Evolutionary conservation across 2,888 invertebrate species (phyloP).

Genomic region (Argynnis bischoffii): DNA sequence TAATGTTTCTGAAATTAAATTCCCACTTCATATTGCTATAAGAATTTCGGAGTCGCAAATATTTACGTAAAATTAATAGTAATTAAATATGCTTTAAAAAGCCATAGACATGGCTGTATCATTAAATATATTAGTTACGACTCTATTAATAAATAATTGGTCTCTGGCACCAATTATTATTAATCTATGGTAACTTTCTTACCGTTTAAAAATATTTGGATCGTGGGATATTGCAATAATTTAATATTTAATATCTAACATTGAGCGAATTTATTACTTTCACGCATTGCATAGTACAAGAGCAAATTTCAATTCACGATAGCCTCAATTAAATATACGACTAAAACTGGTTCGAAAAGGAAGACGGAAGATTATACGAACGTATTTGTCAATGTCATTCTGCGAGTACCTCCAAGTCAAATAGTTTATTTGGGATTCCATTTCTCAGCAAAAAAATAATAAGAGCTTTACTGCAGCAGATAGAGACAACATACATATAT

Average conservation of each 20-base stretch:
- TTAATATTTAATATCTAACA: conserved; percentile 7
- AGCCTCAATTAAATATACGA: conserved; percentile 28
- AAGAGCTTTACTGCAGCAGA: too few relatives aligned
- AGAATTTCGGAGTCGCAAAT: too few relatives aligned
- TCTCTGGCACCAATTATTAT: neutral
- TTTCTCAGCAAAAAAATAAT: neutral
- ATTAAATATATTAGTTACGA: neutral
- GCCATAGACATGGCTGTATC: too few relatives aligned
- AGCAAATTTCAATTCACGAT: conserved; percentile 16
- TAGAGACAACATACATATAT: too few relatives aligned
- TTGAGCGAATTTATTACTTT: conserved; percentile 2
- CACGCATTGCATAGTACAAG: conserved; percentile 11
- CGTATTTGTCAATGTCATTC: conserved; percentile 28
- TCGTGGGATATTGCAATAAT: conserved; percentile 21
- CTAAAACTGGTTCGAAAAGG: conserved; percentile 34
- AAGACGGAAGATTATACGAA: conserved; percentile 27
- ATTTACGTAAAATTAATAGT: too few relatives aligned
- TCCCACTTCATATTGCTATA: too few relatives aligned
- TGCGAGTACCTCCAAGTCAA: conserved; percentile 4
- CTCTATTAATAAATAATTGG: neutral
- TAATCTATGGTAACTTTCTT: neutral
- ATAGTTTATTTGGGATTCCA: neutral
- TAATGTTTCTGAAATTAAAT: too few relatives aligned
- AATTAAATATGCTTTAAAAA: too few relatives aligned
- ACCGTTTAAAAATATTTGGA: conserved; percentile 4